These are phyloP conservation scores for Ceriagrion tenellum DNA, from an alignment of 2,888 invertebrate species.

Conservation along the genomic window DNA sequence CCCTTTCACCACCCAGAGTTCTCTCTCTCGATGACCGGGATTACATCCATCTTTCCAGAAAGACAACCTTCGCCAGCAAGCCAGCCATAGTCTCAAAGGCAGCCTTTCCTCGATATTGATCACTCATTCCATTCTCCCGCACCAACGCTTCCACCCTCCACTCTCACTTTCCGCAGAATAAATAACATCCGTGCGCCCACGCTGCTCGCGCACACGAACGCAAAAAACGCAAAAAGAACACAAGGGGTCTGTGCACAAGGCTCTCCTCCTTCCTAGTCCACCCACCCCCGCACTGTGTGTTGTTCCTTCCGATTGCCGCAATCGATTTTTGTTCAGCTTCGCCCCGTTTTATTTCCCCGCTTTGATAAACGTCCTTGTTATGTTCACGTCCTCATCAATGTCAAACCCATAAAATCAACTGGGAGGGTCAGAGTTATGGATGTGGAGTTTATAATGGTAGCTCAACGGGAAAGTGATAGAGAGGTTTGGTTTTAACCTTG, in stretches of 20 bases:
- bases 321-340: background rate
- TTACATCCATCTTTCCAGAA: background rate
- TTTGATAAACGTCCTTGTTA: conserved; percentile 27
- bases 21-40: background rate
- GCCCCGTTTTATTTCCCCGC: background rate
- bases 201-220: background rate
- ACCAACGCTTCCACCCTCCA: background rate
- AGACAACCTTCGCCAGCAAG: background rate
- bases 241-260: background rate
- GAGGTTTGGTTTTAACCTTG: background rate
- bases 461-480: background rate
- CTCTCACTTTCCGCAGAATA: background rate
- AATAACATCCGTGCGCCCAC: background rate
- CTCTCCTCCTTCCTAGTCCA: background rate
- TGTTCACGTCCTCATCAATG: conserved; percentile 12
- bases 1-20: no score
- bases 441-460: background rate
- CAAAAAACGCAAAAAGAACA: background rate
- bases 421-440: conserved; percentile 19
- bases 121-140: background rate
- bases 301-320: background rate
- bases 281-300: no score
- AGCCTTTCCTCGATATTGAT: background rate
- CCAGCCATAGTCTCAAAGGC: no score
- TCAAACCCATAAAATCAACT: background rate